These are phyloP conservation scores for Hylomyscus alleni DNA, from an alignment of 2,797 vertebrate genomes.

Conservation along the genomic window DNA sequence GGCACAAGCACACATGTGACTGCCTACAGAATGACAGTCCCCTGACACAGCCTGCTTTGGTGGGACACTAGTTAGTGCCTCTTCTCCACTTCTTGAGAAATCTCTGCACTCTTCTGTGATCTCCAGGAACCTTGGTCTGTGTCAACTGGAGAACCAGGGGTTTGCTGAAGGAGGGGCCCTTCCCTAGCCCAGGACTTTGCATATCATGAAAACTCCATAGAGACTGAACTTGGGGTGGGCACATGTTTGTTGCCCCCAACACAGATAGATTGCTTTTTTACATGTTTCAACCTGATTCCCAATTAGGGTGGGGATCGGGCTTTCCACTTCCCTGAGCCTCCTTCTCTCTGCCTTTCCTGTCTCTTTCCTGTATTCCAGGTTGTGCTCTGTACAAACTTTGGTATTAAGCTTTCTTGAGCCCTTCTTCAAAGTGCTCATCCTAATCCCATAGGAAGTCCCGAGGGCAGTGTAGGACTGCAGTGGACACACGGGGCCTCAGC, in stretches of 20 bases:
- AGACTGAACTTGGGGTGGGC: not conserved
- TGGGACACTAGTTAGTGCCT: not conserved
- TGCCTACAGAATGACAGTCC: not conserved
- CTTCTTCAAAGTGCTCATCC: not conserved
- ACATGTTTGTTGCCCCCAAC: not conserved
- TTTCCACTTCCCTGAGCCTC: not conserved
- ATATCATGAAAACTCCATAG: not conserved
- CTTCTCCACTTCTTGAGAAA: constrained; percentile 33
- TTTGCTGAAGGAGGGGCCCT: not conserved
- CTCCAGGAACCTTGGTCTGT: not conserved
- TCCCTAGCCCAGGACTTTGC: not conserved
- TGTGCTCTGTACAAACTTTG: not conserved
- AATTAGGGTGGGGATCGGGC: not conserved
- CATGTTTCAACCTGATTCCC: not conserved
- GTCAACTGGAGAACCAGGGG: not conserved
- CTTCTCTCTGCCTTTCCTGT: not conserved
- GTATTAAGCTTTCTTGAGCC: not conserved
- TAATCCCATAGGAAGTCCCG: not conserved
- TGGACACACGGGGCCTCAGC: not conserved
- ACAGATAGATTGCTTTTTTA: not conserved
- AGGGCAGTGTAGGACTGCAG: fast-evolving
- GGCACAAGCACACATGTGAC: not conserved
- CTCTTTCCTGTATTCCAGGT: not conserved
- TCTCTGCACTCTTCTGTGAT: not conserved
- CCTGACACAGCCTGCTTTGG: not conserved